These are phyloP conservation scores for Recurvirostra avosetta DNA, from an alignment of 2,113 vertebrate species.

Conservation along the genomic window DNA sequence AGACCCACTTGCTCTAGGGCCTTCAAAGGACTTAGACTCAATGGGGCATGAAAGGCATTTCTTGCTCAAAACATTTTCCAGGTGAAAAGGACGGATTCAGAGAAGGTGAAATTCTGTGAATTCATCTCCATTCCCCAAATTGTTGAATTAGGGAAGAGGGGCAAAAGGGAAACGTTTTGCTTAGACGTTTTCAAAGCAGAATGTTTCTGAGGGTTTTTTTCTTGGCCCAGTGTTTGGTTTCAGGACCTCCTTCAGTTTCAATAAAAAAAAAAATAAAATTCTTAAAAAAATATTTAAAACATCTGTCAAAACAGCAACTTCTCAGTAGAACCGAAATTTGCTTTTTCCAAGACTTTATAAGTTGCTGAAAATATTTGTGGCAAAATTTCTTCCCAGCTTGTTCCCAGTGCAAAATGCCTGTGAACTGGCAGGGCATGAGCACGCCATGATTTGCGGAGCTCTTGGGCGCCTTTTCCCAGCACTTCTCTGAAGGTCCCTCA, in stretches of 20 bases:
- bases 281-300: slow-evolving; percentile 54
- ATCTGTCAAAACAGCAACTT: slow-evolving; percentile 60
- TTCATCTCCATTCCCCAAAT: slow-evolving; percentile 21
- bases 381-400: slow-evolving; percentile 33
- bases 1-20: neutral
- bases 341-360: slow-evolving; percentile 54
- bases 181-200: slow-evolving; percentile 1
- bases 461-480: neutral
- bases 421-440: neutral
- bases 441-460: neutral
- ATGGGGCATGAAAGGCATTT: neutral
- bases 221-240: slow-evolving; percentile 18
- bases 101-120: slow-evolving; percentile 28
- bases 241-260: slow-evolving; percentile 62
- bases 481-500: neutral
- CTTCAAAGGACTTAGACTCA: neutral
- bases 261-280: slow-evolving; percentile 43
- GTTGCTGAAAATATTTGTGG: slow-evolving; percentile 54
- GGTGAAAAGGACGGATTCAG: neutral
- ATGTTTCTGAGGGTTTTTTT: slow-evolving; percentile 25
- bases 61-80: neutral
- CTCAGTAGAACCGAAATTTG: slow-evolving; percentile 23
- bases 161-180: neutral
- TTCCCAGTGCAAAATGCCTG: neutral
- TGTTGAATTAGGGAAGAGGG: neutral